A percentile compares a stretch with the other conserved stretches of the same genome.
phyloP scores from a whole-genome alignment of 2,113 vertebrate genomes.

The Cololabis saira region DNA sequence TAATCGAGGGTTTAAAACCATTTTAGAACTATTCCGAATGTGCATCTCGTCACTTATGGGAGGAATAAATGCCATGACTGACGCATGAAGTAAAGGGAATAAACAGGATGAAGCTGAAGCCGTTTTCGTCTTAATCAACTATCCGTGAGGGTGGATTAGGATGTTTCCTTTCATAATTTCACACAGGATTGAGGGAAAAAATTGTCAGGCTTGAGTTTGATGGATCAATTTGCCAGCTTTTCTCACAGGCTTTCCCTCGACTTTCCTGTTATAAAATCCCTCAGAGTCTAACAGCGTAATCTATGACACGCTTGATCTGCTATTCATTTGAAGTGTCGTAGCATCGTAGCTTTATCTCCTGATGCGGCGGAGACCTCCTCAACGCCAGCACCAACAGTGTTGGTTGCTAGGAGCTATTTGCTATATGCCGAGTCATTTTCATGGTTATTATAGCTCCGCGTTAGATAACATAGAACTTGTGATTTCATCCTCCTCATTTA shows the following conservation, averaged over 20 bases:
- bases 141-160: slow-evolving; percentile 68
- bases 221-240: slow-evolving; percentile 79
- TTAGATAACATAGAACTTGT: slow-evolving; percentile 35
- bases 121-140: slow-evolving; percentile 63
- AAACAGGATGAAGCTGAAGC: slow-evolving; percentile 53
- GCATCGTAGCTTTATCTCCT: slow-evolving; percentile 69
- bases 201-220: slow-evolving; percentile 76
- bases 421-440: slow-evolving; percentile 60
- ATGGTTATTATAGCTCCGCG: slow-evolving; percentile 53
- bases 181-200: slow-evolving; percentile 63
- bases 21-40: slow-evolving; percentile 14
- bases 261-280: slow-evolving; percentile 70
- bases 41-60: background rate
- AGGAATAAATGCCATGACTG: slow-evolving; percentile 25
- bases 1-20: background rate
- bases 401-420: slow-evolving; percentile 63
- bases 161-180: slow-evolving; percentile 73
- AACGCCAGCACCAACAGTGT: slow-evolving; percentile 21
- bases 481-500: slow-evolving; percentile 42
- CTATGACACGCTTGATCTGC: slow-evolving; percentile 76
- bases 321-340: slow-evolving; percentile 78
- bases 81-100: slow-evolving; percentile 41
- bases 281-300: slow-evolving; percentile 73
- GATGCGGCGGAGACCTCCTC: slow-evolving; percentile 53
- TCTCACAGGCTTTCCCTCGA: slow-evolving; percentile 64